A percentile compares a stretch with the other conserved stretches of the same genome.
phyloP scores from a whole-genome alignment of 1,140 invertebrate species.

The Aphelinus atriplicis region DNA sequence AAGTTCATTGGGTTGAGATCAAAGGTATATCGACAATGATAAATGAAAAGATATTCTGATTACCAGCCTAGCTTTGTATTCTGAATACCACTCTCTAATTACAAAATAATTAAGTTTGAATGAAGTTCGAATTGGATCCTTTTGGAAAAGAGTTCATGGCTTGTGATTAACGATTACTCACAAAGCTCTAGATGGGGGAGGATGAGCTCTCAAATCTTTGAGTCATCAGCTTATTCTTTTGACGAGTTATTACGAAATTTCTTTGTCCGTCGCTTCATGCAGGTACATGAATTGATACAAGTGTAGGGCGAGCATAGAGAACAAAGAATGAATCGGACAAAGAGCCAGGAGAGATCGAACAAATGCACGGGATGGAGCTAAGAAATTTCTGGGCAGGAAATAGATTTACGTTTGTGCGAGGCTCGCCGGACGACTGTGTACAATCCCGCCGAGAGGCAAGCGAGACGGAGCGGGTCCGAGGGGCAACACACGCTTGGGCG shows the following conservation, averaged over 20 bases:
- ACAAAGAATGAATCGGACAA: conserved; percentile 8
- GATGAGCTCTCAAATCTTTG: no score
- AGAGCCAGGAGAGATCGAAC: not conserved
- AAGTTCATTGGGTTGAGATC: no score
- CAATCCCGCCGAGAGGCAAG: not conserved
- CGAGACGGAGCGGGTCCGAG: not conserved
- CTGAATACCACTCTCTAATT: no score
- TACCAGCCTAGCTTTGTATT: no score
- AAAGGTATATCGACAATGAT: no score
- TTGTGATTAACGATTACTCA: no score
- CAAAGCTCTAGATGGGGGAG: no score
- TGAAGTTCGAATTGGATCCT: no score
- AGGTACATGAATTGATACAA: not conserved
- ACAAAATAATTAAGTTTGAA: no score
- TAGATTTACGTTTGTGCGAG: conserved; percentile 21
- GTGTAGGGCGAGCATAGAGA: not conserved
- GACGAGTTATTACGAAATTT: not conserved
- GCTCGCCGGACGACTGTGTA: not conserved
- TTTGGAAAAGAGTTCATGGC: no score
- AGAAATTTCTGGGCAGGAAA: conserved; percentile 10
- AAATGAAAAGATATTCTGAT: no score
- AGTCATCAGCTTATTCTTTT: not conserved
- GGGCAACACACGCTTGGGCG: not conserved
- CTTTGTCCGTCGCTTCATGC: not conserved
- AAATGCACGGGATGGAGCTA: not conserved